Evolutionary conservation across 2,113 vertebrate species (phyloP).

Genomic region (Pachyramphus minor): DNA sequence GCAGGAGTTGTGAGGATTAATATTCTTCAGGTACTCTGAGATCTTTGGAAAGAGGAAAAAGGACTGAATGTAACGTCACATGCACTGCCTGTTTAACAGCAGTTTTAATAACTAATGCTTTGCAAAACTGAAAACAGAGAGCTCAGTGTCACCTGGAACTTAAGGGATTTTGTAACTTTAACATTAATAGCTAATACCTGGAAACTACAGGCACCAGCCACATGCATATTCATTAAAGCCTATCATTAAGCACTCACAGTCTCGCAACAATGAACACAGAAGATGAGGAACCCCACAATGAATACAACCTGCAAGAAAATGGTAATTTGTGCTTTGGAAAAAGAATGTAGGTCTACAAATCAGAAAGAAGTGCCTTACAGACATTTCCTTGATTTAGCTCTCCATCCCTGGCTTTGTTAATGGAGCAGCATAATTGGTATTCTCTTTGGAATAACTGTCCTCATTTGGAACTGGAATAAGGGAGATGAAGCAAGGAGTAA

Average conservation of each 20-base stretch:
- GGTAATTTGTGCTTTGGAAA: background rate
- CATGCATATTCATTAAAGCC: background rate
- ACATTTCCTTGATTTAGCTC: background rate
- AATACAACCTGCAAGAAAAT: background rate
- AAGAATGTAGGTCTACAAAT: background rate
- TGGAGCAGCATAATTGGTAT: rapidly evolving
- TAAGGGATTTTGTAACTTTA: background rate
- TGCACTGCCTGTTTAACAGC: background rate
- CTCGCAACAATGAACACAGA: background rate
- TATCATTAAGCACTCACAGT: background rate
- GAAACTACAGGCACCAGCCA: background rate
- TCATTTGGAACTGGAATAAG: background rate
- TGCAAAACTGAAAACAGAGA: background rate
- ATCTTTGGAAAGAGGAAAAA: background rate
- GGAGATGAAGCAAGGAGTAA: background rate
- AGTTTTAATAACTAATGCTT: background rate
- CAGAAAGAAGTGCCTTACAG: background rate
- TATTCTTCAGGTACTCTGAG: background rate
- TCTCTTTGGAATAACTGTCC: background rate
- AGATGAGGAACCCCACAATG: background rate
- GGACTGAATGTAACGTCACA: too few relatives aligned
- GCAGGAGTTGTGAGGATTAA: background rate
- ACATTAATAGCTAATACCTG: background rate
- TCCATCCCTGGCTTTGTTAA: background rate
- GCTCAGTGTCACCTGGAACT: background rate